These are phyloP conservation scores for Marmota flaviventris DNA, from an alignment of 2,113 vertebrate species.

Conservation along the genomic window DNA sequence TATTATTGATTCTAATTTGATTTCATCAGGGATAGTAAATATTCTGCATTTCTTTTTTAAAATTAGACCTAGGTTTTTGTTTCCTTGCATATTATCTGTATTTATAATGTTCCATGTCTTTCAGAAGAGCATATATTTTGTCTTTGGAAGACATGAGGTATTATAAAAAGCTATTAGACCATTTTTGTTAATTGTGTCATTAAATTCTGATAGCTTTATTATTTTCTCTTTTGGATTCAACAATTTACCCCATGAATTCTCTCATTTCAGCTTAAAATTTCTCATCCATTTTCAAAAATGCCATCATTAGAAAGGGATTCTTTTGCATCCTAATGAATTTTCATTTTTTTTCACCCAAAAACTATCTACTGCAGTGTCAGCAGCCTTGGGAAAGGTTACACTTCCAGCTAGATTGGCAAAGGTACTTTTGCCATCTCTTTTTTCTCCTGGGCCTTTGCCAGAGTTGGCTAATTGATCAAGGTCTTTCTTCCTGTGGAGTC, in stretches of 20 bases:
- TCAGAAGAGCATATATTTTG: background rate
- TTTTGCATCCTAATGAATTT: background rate
- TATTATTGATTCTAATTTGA: constrained; percentile 45
- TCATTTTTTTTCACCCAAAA: constrained; percentile 30
- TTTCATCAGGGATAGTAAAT: constrained; percentile 59
- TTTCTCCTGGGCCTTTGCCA: constrained; percentile 50
- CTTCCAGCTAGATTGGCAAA: constrained; percentile 27
- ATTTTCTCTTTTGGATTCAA: background rate
- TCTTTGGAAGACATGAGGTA: background rate
- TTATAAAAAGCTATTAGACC: background rate
- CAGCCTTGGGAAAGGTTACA: constrained; percentile 52
- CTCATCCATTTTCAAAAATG: background rate
- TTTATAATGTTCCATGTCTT: background rate
- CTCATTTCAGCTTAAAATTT: background rate
- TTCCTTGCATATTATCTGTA: background rate
- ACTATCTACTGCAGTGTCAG: background rate
- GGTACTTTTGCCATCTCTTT: constrained; percentile 22
- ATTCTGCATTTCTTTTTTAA: background rate
- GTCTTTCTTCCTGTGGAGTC: constrained; percentile 68
- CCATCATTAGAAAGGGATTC: background rate
- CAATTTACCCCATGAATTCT: background rate
- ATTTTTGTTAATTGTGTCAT: background rate
- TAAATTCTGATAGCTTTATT: background rate
- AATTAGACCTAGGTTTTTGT: constrained; percentile 25
- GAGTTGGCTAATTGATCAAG: constrained; percentile 66